phyloP scores from a whole-genome alignment of 64 coral and sea anemone genomes.

The Actinia equina region DNA sequence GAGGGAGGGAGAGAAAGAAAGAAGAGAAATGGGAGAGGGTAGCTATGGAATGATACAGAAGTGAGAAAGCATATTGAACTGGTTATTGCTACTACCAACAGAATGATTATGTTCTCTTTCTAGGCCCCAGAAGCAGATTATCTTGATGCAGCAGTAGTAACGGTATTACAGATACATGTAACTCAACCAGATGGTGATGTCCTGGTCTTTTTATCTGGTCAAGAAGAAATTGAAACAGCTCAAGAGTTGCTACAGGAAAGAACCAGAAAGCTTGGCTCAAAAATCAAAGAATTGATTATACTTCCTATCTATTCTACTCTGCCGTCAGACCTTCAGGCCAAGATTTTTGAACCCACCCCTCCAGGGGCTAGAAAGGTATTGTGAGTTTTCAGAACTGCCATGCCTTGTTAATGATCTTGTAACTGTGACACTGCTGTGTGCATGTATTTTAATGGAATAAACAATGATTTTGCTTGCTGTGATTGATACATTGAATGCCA shows the following conservation, averaged over 20 bases:
- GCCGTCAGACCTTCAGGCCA: slow-evolving; percentile 94
- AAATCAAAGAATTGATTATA: slow-evolving; percentile 94
- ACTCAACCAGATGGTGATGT: slow-evolving; percentile 90
- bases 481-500: too few species aligned
- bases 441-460: too few species aligned
- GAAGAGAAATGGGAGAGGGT: not conserved
- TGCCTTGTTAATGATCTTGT: too few species aligned
- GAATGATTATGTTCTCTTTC: not conserved
- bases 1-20: too few species aligned
- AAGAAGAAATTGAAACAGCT: slow-evolving; percentile 94
- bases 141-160: slow-evolving; percentile 88
- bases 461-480: too few species aligned
- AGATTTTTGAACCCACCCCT: slow-evolving; percentile 98
- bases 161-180: slow-evolving; percentile 94
- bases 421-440: too few species aligned
- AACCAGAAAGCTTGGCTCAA: slow-evolving; percentile 94
- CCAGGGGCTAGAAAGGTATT: slow-evolving; percentile 95
- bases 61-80: not conserved
- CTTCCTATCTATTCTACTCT: slow-evolving; percentile 96
- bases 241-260: slow-evolving; percentile 86
- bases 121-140: slow-evolving; percentile 99
- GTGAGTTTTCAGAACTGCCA: too few species aligned
- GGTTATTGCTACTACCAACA: too few species aligned
- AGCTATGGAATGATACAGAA: not conserved
- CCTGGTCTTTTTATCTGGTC: slow-evolving; percentile 91